Percentiles rank a stretch among this genome's conserved stretches.
Evolutionary conservation across 1,140 invertebrate genomes (phyloP).

Genomic region (Drosophila melanica): DNA sequence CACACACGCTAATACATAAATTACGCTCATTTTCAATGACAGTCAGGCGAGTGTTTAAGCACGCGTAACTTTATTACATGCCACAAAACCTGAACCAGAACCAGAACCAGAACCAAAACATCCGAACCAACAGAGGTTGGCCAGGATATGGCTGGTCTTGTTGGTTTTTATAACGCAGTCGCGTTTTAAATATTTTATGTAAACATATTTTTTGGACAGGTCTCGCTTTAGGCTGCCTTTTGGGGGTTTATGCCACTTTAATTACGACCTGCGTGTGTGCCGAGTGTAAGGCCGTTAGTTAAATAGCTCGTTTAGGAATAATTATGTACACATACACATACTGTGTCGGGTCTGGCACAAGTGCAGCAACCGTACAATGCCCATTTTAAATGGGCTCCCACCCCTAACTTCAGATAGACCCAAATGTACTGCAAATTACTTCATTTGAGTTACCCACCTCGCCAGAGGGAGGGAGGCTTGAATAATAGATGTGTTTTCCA

Average conservation of each 20-base stretch:
- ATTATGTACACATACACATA: constrained; percentile 51
- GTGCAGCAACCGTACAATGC: constrained; percentile 32
- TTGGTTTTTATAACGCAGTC: constrained; percentile 25
- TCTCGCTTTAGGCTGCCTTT: constrained; percentile 6
- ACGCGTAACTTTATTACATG: constrained; percentile 74
- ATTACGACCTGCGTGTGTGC: constrained; percentile 50
- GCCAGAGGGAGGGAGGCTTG: neutral
- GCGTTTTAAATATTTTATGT: constrained; percentile 80
- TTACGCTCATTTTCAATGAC: constrained; percentile 57
- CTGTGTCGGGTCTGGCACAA: constrained; percentile 8
- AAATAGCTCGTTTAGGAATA: constrained; percentile 79
- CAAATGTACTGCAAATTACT: constrained; percentile 43
- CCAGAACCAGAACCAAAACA: constrained; percentile 5
- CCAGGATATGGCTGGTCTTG: constrained; percentile 26
- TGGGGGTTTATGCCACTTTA: constrained; percentile 55
- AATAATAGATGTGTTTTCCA: constrained; percentile 35
- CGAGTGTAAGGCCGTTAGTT: constrained; percentile 65
- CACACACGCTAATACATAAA: constrained; percentile 59
- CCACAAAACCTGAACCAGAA: constrained; percentile 23
- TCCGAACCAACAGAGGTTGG: constrained; percentile 9
- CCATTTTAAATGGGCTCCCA: constrained; percentile 31
- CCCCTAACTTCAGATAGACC: neutral
- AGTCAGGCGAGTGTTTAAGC: constrained; percentile 54
- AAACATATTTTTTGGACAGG: constrained; percentile 56
- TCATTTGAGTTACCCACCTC: constrained; percentile 28